phyloP scores from a whole-genome alignment of 92 coral and sea anemone species.

The Diadumene lineata region DNA sequence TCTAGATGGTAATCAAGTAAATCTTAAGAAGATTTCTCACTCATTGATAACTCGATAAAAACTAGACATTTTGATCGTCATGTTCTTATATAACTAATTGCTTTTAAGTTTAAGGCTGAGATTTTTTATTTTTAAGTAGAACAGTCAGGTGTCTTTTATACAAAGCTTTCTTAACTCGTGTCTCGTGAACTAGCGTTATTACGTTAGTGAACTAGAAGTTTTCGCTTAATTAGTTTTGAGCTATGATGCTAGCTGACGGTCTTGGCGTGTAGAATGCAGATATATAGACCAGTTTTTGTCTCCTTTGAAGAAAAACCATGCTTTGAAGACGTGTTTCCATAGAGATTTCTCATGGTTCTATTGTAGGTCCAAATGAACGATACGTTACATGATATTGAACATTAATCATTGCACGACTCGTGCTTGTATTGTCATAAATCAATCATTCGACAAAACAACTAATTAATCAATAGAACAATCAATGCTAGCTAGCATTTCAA shows the following conservation, averaged over 20 bases:
- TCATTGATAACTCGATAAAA: not conserved
- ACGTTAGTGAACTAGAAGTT: too few relatives aligned
- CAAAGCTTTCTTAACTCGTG: not conserved
- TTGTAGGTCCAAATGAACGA: slow-evolving; percentile 6
- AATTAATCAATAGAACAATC: not conserved
- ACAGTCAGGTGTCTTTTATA: not conserved
- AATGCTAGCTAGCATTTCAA: not conserved
- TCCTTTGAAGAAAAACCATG: not conserved
- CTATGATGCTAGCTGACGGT: not conserved
- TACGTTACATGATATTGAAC: not conserved
- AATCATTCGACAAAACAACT: not conserved
- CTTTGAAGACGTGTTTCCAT: not conserved
- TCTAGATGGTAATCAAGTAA: too few relatives aligned
- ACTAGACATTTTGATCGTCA: not conserved
- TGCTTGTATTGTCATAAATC: not conserved
- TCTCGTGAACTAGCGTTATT: not conserved
- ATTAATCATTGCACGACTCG: not conserved
- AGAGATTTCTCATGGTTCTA: not conserved
- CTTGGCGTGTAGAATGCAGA: not conserved
- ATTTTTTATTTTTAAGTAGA: too few relatives aligned
- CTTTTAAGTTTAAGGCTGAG: too few relatives aligned
- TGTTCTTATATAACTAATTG: too few relatives aligned
- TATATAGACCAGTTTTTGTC: not conserved
- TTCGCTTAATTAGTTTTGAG: too few relatives aligned
- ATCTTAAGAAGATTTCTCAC: not conserved